Evolutionary conservation across 2,888 invertebrate species (phyloP).

Genomic region (Polyommatus icarus): DNA sequence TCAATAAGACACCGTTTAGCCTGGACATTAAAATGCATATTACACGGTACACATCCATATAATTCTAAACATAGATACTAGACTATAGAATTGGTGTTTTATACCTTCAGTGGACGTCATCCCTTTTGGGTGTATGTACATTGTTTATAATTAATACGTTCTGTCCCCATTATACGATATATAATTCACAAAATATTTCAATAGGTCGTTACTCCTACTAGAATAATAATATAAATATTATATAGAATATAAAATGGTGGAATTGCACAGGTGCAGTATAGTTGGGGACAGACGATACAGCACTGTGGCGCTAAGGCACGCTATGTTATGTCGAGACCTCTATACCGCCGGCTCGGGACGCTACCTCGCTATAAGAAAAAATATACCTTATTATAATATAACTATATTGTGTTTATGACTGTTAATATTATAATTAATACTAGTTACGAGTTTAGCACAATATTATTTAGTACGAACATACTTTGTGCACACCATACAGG

Average conservation of each 20-base stretch:
- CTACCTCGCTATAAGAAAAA: slow-evolving; percentile 37
- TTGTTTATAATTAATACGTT: slow-evolving; percentile 41
- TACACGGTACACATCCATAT: slow-evolving; percentile 40
- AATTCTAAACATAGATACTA: slow-evolving; percentile 52
- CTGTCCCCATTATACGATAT: slow-evolving; percentile 37
- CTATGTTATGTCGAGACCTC: slow-evolving; percentile 36
- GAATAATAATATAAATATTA: slow-evolving; percentile 1
- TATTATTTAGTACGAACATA: slow-evolving; percentile 16
- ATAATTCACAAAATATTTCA: slow-evolving; percentile 29
- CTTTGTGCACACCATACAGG: slow-evolving; percentile 12
- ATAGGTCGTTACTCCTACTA: not conserved
- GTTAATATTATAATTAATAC: slow-evolving; percentile 24
- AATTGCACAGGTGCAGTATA: slow-evolving; percentile 14
- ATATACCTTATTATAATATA: slow-evolving; percentile 20
- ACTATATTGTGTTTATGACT: not conserved
- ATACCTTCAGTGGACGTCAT: slow-evolving; percentile 77
- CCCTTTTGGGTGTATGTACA: slow-evolving; percentile 64
- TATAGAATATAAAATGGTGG: not conserved
- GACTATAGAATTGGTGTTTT: slow-evolving; percentile 63
- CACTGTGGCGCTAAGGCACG: slow-evolving; percentile 41
- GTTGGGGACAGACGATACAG: not conserved
- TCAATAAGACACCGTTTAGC: slow-evolving; percentile 62
- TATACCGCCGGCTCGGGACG: slow-evolving; percentile 34
- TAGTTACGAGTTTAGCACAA: slow-evolving; percentile 10
- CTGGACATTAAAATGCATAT: slow-evolving; percentile 36